Evolutionary conservation across 2,797 vertebrate species (phyloP), one percentile per base, ranked within the genome.

Genomic region (Anguilla marmorata): DNA sequence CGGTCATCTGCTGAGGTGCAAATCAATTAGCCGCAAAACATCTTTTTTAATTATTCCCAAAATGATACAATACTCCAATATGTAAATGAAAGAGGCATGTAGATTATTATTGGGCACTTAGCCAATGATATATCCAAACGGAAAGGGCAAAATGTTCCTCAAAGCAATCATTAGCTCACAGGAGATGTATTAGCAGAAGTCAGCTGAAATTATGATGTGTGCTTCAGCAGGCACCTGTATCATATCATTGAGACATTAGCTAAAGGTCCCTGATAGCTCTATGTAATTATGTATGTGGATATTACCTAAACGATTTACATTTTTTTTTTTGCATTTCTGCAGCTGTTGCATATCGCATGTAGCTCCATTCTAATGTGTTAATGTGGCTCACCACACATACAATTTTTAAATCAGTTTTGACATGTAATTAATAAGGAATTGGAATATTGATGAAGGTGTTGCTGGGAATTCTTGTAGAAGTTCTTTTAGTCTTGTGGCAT

Each of bases 221-320:
- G 52, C 66, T 14, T 80, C n/a, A 63, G 48, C 14, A n/a, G 37
- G 30, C 56, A 41, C 27, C 63, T 63, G 56, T 72, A 63, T 88
- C 88, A 82, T 14, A 66, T 86, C 45, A 86, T 86, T 88, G 76
- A 82, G 74, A 52, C 56, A 88, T 88, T 69, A 86, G 72, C 72
- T 19, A 45, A 88, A 82, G 45, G 52, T 74, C 58, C 54, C 27
- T 54, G 74, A 88, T 86, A 52, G 79, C 85, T 56, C 56, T 82
- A 83, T 86, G 48, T 52, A 88, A 82, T 88, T 80, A 88, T 37
- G 45, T 33, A 82, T 82, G 84, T 80, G 66, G 72, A 80, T 85
- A 60, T 85, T 85, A 66, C 80, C 72, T 86, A 86, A 86, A 88
- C 86, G 21, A 74, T 63, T 21, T 63, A 4, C 19, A 0, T 24